Evolutionary conservation across 92 coral and sea anemone species (phyloP).

Genomic region (Epizoanthus stellaris): DNA sequence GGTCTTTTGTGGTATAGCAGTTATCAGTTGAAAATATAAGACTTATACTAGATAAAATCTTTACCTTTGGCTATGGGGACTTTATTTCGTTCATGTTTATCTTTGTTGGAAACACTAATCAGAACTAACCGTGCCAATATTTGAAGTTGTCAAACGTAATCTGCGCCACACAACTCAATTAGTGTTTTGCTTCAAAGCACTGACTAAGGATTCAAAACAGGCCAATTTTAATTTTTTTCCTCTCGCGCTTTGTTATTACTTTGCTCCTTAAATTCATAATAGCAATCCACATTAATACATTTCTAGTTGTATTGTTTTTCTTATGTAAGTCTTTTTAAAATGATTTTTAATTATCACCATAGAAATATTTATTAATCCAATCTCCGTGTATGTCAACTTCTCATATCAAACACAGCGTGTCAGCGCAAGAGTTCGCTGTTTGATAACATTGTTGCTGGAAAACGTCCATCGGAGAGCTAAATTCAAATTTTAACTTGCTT

Average conservation of each 20-base stretch:
- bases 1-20: not conserved
- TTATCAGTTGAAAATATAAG: conserved; percentile 10
- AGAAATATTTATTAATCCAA: conserved; percentile 28
- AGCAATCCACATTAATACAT: conserved; percentile 16
- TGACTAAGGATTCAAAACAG: not conserved
- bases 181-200: too few species aligned
- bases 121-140: not conserved
- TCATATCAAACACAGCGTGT: conserved; percentile 4
- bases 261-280: conserved; percentile 13
- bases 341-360: conserved; percentile 34
- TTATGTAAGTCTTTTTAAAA: conserved; percentile 13
- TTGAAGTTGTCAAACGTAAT: not conserved
- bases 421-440: not conserved
- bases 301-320: conserved; percentile 1
- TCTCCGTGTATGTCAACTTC: conserved; percentile 5
- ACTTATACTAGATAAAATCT: not conserved
- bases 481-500: not conserved
- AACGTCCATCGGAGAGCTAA: not conserved
- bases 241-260: not conserved
- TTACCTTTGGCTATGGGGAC: not conserved
- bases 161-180: not conserved
- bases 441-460: not conserved
- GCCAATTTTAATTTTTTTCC: not conserved
- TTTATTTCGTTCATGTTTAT: not conserved
- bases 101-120: not conserved